Evolutionary conservation across 2,888 invertebrate species (phyloP), one percentile per base, ranked within the genome.

Genomic region (Epistrophe grossulariae): DNA sequence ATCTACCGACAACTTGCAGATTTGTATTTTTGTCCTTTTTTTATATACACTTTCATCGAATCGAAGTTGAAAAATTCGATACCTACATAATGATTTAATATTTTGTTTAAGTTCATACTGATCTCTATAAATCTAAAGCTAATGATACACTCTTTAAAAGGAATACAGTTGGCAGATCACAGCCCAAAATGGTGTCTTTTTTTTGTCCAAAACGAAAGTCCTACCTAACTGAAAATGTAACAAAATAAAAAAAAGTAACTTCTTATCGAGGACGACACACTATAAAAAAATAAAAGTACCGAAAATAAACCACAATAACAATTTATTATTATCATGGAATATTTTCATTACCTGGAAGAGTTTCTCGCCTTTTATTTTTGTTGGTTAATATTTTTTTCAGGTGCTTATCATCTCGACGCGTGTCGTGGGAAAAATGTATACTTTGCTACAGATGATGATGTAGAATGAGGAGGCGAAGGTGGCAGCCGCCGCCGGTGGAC

Each of bases 341-440:
- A 80, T 66, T 79, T 60, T 70, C 35, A 73, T 83, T 85, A 87
- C 87, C 87, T 83, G 66, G 38, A 62, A 13, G 4, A 59, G 38
- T 66, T 74, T 31, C 52, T 82, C 17, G 50, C 35, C 13, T 68
- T 55, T 9, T 50, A 19, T 68, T 50, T 68, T 50, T n/a, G 24
- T 72, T 79, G n/a, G 52, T 76, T 80, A 84, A 76, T 79, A 79
- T 72, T 71, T 82, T n/a, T 87, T 82, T 73, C 83, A 55, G 55
- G 55, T 79, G 64, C 83, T 87, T 87, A 87, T 87, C 87, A 80
- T 84, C 73, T 55, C 55, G 55, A 59, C 64, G 71, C 70, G 35
- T 43, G 79, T 72, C 79, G 72, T 87, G 83, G 76, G 87, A 83
- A 87, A 83, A 83, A 55, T 48, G 38, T 83, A 66, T 62, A 83